These are phyloP conservation scores for Syncerus caffer DNA, from an alignment of 2,797 vertebrate species.

Conservation along the genomic window DNA sequence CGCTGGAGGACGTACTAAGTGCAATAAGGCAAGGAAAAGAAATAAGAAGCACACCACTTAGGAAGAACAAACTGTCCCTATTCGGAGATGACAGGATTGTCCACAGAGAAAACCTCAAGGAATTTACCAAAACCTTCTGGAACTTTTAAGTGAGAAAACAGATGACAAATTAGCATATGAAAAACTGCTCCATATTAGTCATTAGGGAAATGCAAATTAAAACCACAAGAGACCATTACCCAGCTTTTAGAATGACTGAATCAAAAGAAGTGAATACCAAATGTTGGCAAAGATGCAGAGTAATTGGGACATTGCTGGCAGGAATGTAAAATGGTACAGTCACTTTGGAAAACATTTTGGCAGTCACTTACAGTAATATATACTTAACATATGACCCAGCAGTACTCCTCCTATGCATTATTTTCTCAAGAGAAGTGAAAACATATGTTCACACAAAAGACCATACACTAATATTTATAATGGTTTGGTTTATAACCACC, in stretches of 20 bases:
- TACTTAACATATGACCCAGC: not conserved
- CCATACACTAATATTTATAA: not conserved
- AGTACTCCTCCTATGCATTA: not conserved
- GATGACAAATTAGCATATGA: not conserved
- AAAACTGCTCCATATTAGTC: not conserved
- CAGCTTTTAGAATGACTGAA: not conserved
- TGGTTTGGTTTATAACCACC: not conserved
- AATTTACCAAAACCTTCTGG: not conserved
- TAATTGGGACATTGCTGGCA: not conserved
- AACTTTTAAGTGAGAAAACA: not conserved
- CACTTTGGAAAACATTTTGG: slow-evolving; percentile 3
- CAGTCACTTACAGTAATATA: not conserved
- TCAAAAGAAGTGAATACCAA: not conserved
- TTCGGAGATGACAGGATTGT: not conserved
- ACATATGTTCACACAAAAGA: not conserved
- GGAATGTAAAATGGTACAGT: not conserved
- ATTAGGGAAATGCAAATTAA: not conserved
- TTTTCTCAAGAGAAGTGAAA: slow-evolving; percentile 22
- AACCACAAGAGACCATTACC: not conserved
- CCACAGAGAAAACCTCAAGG: not conserved
- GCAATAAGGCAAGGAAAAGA: not conserved
- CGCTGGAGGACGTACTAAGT: not conserved
- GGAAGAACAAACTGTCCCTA: not conserved
- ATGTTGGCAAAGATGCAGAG: not conserved
- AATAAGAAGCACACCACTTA: not conserved